phyloP scores from a whole-genome alignment of 2,888 invertebrate genomes.

The Sesia bembeciformis region DNA sequence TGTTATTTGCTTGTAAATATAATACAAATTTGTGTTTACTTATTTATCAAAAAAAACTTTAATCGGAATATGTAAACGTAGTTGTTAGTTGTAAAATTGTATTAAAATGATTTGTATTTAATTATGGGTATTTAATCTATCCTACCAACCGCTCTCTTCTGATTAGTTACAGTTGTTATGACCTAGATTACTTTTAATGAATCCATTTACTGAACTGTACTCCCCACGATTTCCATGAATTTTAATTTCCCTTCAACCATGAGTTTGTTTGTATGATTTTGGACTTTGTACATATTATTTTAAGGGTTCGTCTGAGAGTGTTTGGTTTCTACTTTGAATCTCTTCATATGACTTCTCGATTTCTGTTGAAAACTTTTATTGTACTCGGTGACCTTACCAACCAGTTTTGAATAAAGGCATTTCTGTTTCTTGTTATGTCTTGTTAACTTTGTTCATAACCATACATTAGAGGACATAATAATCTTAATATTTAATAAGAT shows the following conservation, averaged over 20 bases:
- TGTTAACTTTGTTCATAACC: neutral
- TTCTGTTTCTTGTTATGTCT: neutral
- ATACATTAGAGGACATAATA: neutral
- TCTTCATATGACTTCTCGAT: constrained; percentile 27
- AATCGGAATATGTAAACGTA: constrained; percentile 67
- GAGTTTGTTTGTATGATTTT: constrained; percentile 47
- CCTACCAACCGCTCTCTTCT: constrained; percentile 69
- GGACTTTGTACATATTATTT: constrained; percentile 71
- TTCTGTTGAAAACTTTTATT: constrained; percentile 10
- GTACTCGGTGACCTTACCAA: neutral
- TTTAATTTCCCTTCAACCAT: constrained; percentile 16
- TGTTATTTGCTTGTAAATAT: constrained; percentile 73
- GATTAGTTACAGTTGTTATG: constrained; percentile 55
- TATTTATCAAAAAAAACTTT: constrained; percentile 68
- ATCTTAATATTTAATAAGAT: constrained; percentile 29
- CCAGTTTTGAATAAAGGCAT: neutral
- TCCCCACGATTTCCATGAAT: neutral
- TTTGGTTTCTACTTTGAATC: constrained; percentile 33
- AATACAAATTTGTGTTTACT: constrained; percentile 65
- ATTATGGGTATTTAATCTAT: constrained; percentile 65
- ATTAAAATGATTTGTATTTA: constrained; percentile 71
- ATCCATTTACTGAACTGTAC: neutral
- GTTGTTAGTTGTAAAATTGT: constrained; percentile 72
- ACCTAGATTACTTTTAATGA: constrained; percentile 21
- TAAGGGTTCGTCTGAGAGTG: constrained; percentile 62